Conservation (phyloP, 2,797 vertebrate species). For the Siniperca obscura region DNA sequence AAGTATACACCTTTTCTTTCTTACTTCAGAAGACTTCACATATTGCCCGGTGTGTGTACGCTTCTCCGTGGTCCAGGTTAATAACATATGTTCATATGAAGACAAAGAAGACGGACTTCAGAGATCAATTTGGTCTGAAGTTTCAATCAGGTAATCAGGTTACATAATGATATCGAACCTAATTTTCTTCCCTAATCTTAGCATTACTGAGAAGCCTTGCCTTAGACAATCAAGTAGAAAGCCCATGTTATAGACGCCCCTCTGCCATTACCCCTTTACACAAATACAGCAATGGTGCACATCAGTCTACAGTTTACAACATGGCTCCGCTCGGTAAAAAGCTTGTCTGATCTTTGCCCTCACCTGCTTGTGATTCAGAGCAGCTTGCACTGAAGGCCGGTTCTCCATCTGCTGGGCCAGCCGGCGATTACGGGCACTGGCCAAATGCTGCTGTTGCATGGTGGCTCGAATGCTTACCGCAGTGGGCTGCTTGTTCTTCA, state of each 20-base stretch:
- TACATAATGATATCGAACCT: neutral
- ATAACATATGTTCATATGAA: neutral
- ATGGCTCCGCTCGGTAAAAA: neutral
- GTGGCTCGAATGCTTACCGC: slow-evolving; percentile 96
- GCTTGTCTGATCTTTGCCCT: slow-evolving; percentile 42
- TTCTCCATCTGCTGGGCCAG: slow-evolving; percentile 99
- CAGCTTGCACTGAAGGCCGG: slow-evolving; percentile 97
- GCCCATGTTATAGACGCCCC: no score
- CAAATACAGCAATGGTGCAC: neutral
- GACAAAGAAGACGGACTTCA: neutral
- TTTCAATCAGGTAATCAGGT: neutral
- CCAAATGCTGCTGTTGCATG: slow-evolving; percentile 98
- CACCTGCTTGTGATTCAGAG: slow-evolving; percentile 98
- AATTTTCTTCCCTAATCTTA: neutral
- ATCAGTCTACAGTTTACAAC: neutral
- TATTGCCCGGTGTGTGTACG: no score
- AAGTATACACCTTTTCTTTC: no score
- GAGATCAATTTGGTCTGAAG: neutral
- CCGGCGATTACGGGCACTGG: slow-evolving; percentile 97
- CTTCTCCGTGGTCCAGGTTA: neutral
- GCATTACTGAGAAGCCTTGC: neutral
- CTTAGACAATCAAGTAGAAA: neutral
- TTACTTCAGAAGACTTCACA: neutral
- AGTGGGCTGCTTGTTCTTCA: slow-evolving; percentile 99
- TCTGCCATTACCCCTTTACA: neutral